Evolutionary conservation across 2,113 vertebrate species (phyloP).

Genomic region (Aspiorhynchus laticeps): DNA sequence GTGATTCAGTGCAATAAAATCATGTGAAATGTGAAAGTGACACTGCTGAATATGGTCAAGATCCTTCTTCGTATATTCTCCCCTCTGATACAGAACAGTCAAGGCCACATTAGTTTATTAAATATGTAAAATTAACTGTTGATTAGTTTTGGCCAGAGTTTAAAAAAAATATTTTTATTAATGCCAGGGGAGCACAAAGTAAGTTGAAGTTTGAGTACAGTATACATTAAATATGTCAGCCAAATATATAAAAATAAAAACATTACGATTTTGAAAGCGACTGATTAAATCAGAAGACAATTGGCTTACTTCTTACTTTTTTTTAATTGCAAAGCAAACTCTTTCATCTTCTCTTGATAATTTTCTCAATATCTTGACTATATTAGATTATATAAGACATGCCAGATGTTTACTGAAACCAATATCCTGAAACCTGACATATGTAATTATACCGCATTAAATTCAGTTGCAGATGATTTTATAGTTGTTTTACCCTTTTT

Average conservation of each 20-base stretch:
- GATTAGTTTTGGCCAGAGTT: neutral
- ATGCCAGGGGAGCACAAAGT: neutral
- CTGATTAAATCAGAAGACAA: neutral
- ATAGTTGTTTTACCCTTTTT: neutral
- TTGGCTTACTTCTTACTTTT: neutral
- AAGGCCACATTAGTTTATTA: neutral
- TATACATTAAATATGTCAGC: neutral
- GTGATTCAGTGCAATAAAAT: neutral
- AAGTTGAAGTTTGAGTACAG: neutral
- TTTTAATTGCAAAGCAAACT: neutral
- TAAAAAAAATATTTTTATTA: neutral
- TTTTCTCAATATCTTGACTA: neutral
- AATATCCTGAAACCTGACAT: neutral
- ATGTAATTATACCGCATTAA: neutral
- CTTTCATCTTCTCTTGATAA: neutral
- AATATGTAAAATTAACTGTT: neutral
- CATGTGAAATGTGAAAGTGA: neutral
- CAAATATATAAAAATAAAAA: neutral
- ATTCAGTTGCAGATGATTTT: neutral
- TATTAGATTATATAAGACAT: neutral
- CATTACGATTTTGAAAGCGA: neutral
- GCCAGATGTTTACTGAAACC: neutral
- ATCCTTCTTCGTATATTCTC: neutral
- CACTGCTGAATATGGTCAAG: neutral
- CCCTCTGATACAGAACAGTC: neutral